A percentile compares a stretch with the other conserved stretches of the same genome.
Conservation (phyloP, 2,888 invertebrate species). For the Sabatieria punctata region DNA sequence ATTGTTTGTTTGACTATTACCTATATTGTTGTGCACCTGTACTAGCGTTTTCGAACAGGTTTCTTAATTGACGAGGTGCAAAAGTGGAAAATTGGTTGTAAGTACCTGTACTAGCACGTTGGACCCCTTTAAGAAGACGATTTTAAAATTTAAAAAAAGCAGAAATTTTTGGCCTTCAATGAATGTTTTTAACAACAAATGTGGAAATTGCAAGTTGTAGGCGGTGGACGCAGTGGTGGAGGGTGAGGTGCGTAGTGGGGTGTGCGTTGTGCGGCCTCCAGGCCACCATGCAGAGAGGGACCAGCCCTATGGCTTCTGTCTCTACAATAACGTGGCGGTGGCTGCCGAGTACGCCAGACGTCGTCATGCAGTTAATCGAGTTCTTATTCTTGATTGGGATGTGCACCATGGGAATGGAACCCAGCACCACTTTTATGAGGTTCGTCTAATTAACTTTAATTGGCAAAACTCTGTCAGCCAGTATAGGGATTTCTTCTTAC, state of each 20-base stretch:
- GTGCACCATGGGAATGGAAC: slow-evolving; percentile 10
- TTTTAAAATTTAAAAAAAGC: too few relatives aligned
- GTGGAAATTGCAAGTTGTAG: too few relatives aligned
- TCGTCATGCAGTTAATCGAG: slow-evolving; percentile 47
- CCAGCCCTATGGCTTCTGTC: slow-evolving; percentile 60
- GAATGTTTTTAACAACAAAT: too few relatives aligned
- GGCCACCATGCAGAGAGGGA: slow-evolving; percentile 70
- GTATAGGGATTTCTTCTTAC: not conserved
- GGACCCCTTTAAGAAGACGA: too few relatives aligned
- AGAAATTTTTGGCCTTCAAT: too few relatives aligned
- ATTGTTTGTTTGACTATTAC: too few relatives aligned
- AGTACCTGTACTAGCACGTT: too few relatives aligned
- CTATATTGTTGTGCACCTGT: too few relatives aligned
- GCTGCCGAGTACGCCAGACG: slow-evolving; percentile 46
- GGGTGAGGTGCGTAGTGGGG: slow-evolving; percentile 47
- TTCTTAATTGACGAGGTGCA: too few relatives aligned
- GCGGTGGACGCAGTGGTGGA: not conserved
- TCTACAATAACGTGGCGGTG: slow-evolving; percentile 90
- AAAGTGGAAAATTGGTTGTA: too few relatives aligned
- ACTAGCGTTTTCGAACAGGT: too few relatives aligned
- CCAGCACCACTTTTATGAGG: slow-evolving; percentile 11
- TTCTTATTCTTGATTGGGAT: slow-evolving; percentile 85
- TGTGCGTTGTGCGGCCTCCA: slow-evolving; percentile 87
- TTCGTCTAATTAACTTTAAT: not conserved
- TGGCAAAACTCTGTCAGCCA: not conserved